Evolutionary conservation across 2,888 invertebrate genomes (phyloP), one percentile per base, ranked within the genome.

Genomic region (Itoplectis maculator): DNA sequence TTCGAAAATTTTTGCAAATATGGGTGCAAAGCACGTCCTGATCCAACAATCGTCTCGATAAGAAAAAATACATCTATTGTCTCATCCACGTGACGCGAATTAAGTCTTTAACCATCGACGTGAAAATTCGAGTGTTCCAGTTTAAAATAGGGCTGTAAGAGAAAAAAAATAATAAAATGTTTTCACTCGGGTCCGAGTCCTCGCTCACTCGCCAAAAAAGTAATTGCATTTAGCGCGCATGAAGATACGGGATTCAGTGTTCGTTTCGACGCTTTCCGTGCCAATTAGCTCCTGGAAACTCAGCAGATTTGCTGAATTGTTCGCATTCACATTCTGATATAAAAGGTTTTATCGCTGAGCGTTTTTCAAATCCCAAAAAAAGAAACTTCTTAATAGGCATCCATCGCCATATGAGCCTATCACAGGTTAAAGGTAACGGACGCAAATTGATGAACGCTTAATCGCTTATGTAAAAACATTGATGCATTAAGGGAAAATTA

Each of bases 401-500:
- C 29, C 8, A 9, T 42, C 23, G 70, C 13, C 42, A 70, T n/a
- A n/a, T 56, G 40, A 40, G 23, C 56, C 13, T 15, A 15, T 54
- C 35, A 37, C 59, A 37, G 29, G 29, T 70, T 45, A 56, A 15
- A 70, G 40, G 29, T n/a, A 15, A 42, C 37, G 37, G 11, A 3
- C 47, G 18, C n/a, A 37, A n/a, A 51, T 69, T 37, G 8, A 7
- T 5, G 4, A 45, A n/a, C 23, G 7, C 9, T 51, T 18, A 13
- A 40, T 35, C 20, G n/a, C 8, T 42, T 42, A 42, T 7, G 8
- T 13, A 11, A 37, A 61, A 69, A 23, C n/a, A n/a, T 18, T 9
- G 40, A 59, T 54, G 65, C n/a, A 47, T 68, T 9, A 40, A 15
- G 75, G 37, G 42, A 51, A 69, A 84, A 90, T 92, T 93, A 95